These are phyloP conservation scores for Crocuta crocuta DNA, from an alignment of 2,113 vertebrate species.

Conservation along the genomic window DNA sequence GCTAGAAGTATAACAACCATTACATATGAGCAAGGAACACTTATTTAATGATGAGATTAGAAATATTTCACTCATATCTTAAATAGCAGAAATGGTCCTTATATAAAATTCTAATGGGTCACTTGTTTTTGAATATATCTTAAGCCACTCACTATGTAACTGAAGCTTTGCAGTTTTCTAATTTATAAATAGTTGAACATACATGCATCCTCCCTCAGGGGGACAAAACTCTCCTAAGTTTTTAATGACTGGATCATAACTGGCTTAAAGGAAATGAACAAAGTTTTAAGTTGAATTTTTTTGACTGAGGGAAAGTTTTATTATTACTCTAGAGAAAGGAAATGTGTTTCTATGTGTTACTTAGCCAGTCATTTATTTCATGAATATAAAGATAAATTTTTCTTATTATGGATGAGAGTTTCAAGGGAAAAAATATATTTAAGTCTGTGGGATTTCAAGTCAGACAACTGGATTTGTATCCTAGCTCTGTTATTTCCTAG, in stretches of 20 bases:
- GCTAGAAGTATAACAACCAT: not conserved
- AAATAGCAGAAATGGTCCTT: not conserved
- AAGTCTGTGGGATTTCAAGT: not conserved
- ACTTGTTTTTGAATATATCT: not conserved
- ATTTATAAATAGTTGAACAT: not conserved
- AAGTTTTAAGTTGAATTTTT: conserved; percentile 27
- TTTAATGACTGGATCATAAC: conserved; percentile 13
- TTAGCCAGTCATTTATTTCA: conserved; percentile 26
- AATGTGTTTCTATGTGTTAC: not conserved
- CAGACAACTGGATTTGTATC: not conserved
- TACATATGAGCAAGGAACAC: not conserved
- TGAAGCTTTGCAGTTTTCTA: not conserved
- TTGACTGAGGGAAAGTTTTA: not conserved
- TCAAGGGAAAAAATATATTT: not conserved
- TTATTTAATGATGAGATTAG: not conserved
- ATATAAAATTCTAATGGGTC: not conserved
- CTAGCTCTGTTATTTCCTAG: not conserved
- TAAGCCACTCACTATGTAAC: not conserved
- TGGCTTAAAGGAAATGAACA: not conserved
- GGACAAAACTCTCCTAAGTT: not conserved
- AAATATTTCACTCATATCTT: not conserved
- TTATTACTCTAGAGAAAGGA: not conserved
- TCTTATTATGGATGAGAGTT: not conserved
- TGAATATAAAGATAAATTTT: not conserved
- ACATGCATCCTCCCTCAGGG: not conserved